phyloP scores from a whole-genome alignment of 2,888 invertebrate genomes.

The Epinotia nisella region DNA sequence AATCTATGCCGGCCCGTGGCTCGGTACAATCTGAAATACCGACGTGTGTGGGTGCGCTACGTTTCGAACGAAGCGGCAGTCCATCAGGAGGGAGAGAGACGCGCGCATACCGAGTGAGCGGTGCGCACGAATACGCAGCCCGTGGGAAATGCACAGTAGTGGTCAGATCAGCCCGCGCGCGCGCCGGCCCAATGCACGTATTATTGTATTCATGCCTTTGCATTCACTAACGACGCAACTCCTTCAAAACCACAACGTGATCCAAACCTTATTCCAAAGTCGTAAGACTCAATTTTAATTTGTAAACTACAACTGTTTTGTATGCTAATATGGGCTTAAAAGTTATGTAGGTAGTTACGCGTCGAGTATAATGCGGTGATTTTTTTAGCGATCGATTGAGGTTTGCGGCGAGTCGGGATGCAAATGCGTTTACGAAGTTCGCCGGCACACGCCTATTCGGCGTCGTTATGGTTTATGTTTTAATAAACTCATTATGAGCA shows the following conservation, averaged over 20 bases:
- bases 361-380: slow-evolving; percentile 79
- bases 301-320: slow-evolving; percentile 47
- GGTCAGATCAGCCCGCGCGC: slow-evolving; percentile 84
- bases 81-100: slow-evolving; percentile 76
- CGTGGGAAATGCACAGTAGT: slow-evolving; percentile 86
- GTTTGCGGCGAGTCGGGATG: slow-evolving; percentile 79
- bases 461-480: slow-evolving; percentile 63
- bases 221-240: slow-evolving; percentile 68
- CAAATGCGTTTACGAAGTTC: slow-evolving; percentile 79
- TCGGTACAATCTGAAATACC: slow-evolving; percentile 82
- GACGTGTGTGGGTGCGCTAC: slow-evolving; percentile 84
- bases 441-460: slow-evolving; percentile 74
- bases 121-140: slow-evolving; percentile 68
- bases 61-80: slow-evolving; percentile 82
- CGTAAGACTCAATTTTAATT: slow-evolving; percentile 55
- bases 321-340: slow-evolving; percentile 48
- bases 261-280: slow-evolving; percentile 51
- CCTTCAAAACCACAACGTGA: slow-evolving; percentile 48
- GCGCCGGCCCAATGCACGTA: slow-evolving; percentile 85
- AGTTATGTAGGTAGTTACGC: slow-evolving; percentile 73
- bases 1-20: slow-evolving; percentile 79
- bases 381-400: slow-evolving; percentile 83
- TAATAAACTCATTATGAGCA: slow-evolving; percentile 66
- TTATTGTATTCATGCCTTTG: slow-evolving; percentile 80
- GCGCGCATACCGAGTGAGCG: slow-evolving; percentile 66